Conservation (phyloP, 2,113 vertebrate genomes). For the Calidris pugnax region DNA sequence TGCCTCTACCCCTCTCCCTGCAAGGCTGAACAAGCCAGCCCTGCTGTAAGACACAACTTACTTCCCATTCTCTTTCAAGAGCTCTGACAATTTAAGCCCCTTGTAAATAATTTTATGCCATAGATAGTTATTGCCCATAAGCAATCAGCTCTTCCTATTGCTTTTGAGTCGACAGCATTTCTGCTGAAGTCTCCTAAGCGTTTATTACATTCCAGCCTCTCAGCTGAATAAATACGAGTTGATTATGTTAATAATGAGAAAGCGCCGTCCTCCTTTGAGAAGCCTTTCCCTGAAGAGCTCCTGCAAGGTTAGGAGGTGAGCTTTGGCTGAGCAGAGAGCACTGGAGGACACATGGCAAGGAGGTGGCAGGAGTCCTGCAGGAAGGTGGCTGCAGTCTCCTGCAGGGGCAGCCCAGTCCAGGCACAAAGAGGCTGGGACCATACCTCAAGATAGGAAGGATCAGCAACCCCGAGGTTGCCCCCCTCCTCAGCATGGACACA, state of each 20-base stretch:
- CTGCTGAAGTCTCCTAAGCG: neutral
- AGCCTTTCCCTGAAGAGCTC: neutral
- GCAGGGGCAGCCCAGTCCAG: neutral
- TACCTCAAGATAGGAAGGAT: rapidly evolving
- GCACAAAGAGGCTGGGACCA: rapidly evolving
- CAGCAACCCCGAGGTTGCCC: neutral
- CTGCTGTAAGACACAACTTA: neutral
- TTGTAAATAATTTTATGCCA: neutral
- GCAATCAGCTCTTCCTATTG: neutral
- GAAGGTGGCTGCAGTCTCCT: neutral
- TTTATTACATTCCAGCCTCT: neutral
- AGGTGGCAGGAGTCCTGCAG: neutral
- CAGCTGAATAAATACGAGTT: neutral
- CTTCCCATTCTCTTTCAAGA: neutral
- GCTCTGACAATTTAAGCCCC: neutral
- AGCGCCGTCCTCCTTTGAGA: neutral
- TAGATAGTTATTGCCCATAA: neutral
- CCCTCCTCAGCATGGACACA: rapidly evolving
- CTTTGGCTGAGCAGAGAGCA: rapidly evolving
- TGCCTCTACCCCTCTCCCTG: neutral
- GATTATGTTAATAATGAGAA: neutral
- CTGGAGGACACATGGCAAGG: rapidly evolving
- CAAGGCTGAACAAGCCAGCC: neutral
- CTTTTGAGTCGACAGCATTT: neutral
- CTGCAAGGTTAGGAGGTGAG: neutral